phyloP scores from a whole-genome alignment of 2,113 vertebrate species.

The Paramisgurnus dabryanus region DNA sequence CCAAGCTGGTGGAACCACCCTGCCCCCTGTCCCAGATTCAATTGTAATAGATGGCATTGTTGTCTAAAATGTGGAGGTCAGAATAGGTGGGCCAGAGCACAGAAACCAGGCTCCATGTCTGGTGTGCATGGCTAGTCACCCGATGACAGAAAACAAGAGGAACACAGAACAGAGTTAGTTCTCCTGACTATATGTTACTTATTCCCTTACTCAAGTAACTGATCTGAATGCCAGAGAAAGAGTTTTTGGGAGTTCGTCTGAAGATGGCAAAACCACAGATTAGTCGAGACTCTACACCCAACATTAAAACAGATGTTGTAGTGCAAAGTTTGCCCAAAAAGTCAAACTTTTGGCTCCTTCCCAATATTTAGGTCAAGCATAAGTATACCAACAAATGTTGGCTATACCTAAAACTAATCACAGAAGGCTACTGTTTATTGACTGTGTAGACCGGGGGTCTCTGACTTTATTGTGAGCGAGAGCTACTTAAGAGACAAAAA shows the following conservation, averaged over 20 bases:
- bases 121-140: slow-evolving; percentile 9
- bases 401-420: slow-evolving; percentile 16
- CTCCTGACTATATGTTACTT: neutral
- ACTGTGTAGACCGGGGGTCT: neutral
- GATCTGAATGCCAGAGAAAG: slow-evolving; percentile 17
- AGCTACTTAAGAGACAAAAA: no score
- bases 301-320: slow-evolving; percentile 34
- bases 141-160: slow-evolving; percentile 8
- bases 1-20: neutral
- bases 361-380: neutral
- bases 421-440: slow-evolving; percentile 16
- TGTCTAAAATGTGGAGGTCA: slow-evolving; percentile 19
- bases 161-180: slow-evolving; percentile 1
- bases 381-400: slow-evolving; percentile 18
- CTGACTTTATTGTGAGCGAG: neutral
- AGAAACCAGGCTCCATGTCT: slow-evolving; percentile 5
- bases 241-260: neutral
- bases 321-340: slow-evolving; percentile 18
- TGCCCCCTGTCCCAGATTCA: neutral
- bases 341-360: slow-evolving; percentile 14
- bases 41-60: neutral
- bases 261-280: slow-evolving; percentile 14
- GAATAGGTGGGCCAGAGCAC: neutral
- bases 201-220: slow-evolving; percentile 5
- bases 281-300: slow-evolving; percentile 11